These are phyloP conservation scores for Cryptomyrus ogoouensis DNA, from an alignment of 2,113 vertebrate genomes.

Conservation along the genomic window DNA sequence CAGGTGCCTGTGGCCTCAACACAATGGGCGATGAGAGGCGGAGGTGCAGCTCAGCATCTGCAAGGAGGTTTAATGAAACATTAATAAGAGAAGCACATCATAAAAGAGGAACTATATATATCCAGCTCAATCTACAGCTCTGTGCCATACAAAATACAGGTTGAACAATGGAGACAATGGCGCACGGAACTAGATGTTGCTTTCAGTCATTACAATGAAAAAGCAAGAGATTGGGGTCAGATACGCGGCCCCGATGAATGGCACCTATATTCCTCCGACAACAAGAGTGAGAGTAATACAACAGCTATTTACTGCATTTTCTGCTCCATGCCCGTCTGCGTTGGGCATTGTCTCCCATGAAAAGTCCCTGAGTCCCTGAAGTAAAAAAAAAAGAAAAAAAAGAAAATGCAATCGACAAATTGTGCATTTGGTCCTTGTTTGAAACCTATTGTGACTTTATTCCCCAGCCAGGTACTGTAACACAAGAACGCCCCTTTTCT, in stretches of 20 bases:
- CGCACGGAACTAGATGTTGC: slow-evolving; percentile 42
- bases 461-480: slow-evolving; percentile 63
- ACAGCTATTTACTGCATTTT: slow-evolving; percentile 55
- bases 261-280: slow-evolving; percentile 57
- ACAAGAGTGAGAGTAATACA: slow-evolving; percentile 57
- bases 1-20: not conserved
- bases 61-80: slow-evolving; percentile 27
- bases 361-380: slow-evolving; percentile 66
- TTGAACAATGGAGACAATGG: slow-evolving; percentile 46
- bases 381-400: slow-evolving; percentile 59
- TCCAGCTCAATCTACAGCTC: slow-evolving; percentile 34
- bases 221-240: slow-evolving; percentile 63
- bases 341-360: slow-evolving; percentile 59
- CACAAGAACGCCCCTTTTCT: slow-evolving; percentile 67
- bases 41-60: slow-evolving; percentile 22
- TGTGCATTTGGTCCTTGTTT: slow-evolving; percentile 62
- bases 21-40: slow-evolving; percentile 23
- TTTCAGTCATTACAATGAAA: slow-evolving; percentile 39
- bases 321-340: slow-evolving; percentile 54
- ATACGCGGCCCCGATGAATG: slow-evolving; percentile 44
- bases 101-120: slow-evolving; percentile 7
- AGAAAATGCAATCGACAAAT: slow-evolving; percentile 56
- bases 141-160: slow-evolving; percentile 34
- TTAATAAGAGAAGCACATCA: not conserved
- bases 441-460: slow-evolving; percentile 68